Base-by-base conservation (phyloP, 2,888 invertebrate genomes). In the Caenorhabditis auriculariae region DNA sequence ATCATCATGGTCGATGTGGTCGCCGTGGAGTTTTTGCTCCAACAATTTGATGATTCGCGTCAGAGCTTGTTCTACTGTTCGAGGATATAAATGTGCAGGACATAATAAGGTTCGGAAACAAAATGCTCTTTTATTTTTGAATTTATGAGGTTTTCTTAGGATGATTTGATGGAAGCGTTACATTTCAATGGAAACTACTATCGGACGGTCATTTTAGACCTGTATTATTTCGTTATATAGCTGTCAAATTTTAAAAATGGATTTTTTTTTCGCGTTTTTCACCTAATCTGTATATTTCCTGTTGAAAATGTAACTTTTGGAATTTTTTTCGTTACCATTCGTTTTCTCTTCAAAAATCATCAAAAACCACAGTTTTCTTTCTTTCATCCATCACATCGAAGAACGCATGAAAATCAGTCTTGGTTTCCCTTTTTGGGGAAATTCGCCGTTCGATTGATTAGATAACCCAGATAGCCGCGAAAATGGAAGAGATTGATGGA, bases 1-100 rank as follows among this genome's bases (percentile, higher is more conserved):
- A 4, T 81, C 80, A 12, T 72, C 78, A 3, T 80, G 80, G 80
- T 78, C 80, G 6, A 66, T 69, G 52, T 80, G 80, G 80, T 80
- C 80, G 3, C 74, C 78, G 15, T 80, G 80, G 80, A 75, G 76
- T 21, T 73, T 76, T 41, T 80, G 80, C 58, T 70, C 72, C 6
- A 69, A 71, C 43, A 69, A 69, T 38, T 69, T 74, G 9, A 72
- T 77, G 54, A 73, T 80, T 29, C 68, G 80, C 26, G 80, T 80
- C n/a, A 70, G 79, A 9, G 80, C 80, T 12, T 80, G 80, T 51
- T 76, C 78, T 39, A 81, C 80, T 27, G 80, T 80, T 24, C 65
- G 75, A 19, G 80, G 80, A 39, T 80, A 76, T 60, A 80, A 75
- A 51, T 80, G 80, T 54, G 57, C 75, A 17, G 80, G 80, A 12